phyloP scores from a whole-genome alignment of 2,888 invertebrate genomes.

The Ferrisia virgata region DNA sequence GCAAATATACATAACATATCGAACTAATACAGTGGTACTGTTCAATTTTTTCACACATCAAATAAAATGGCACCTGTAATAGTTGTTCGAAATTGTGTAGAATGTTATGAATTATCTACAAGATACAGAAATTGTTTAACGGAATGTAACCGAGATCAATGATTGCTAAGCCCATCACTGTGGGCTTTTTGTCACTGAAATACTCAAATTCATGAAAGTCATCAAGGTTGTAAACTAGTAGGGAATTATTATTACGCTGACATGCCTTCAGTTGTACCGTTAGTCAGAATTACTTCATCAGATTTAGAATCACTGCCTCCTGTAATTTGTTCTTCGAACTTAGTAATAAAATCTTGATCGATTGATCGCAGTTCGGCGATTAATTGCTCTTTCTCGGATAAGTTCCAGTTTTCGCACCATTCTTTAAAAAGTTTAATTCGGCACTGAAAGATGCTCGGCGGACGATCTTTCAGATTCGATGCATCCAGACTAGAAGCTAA shows the following conservation, averaged over 20 bases:
- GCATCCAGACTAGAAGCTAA: slow-evolving; percentile 68
- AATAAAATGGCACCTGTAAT: not conserved
- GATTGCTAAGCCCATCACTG: not conserved
- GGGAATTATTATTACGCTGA: not conserved
- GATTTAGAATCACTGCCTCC: not conserved
- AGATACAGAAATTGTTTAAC: not conserved
- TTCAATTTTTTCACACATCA: not conserved
- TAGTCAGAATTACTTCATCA: not conserved
- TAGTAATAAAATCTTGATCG: slow-evolving; percentile 69
- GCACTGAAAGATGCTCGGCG: slow-evolving; percentile 78
- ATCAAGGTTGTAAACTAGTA: not conserved
- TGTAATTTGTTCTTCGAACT: slow-evolving; percentile 55
- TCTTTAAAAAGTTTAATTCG: slow-evolving; percentile 80
- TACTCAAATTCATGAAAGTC: not conserved
- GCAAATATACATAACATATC: not conserved
- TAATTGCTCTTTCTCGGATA: slow-evolving; percentile 68
- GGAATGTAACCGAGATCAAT: slow-evolving; percentile 17
- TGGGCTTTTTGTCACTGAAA: not conserved
- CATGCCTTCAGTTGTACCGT: slow-evolving; percentile 29
- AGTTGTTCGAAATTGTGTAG: not conserved
- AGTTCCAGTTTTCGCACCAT: slow-evolving; percentile 77
- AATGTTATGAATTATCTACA: not conserved
- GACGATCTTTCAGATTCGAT: slow-evolving; percentile 64
- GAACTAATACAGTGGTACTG: not conserved
- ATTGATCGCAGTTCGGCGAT: slow-evolving; percentile 67